Conservation (phyloP, 2,888 invertebrate genomes). For the Dinocampus coccinellae region DNA sequence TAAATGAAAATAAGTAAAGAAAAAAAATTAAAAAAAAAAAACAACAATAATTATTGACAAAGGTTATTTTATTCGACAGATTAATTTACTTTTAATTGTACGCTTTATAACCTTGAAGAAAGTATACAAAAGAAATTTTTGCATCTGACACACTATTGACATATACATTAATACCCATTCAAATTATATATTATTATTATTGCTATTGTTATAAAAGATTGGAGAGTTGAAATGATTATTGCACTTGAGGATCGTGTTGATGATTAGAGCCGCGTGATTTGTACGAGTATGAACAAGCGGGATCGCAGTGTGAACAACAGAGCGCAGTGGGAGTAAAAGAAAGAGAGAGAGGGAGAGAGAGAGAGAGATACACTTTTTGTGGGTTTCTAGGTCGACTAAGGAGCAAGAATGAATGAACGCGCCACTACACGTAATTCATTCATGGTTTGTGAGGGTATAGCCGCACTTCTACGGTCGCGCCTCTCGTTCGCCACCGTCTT, state of each 20-base stretch:
- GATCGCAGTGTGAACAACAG: not conserved
- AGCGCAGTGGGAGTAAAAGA: no score
- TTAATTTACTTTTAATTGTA: slow-evolving; percentile 14
- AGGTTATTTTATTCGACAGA: not conserved
- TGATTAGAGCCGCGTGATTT: not conserved
- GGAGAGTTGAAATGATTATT: not conserved
- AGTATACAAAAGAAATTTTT: not conserved
- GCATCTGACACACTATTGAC: not conserved
- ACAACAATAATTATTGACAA: slow-evolving; percentile 7
- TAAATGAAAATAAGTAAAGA: no score
- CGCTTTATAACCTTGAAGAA: not conserved
- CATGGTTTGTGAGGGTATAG: slow-evolving; percentile 63
- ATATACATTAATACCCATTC: no score
- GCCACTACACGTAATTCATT: slow-evolving; percentile 66
- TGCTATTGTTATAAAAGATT: not conserved
- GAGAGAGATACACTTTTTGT: slow-evolving; percentile 61
- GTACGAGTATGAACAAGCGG: not conserved
- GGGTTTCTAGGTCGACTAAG: slow-evolving; percentile 65
- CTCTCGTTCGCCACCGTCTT: slow-evolving; percentile 43
- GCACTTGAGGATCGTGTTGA: not conserved
- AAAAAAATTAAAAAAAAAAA: not conserved
- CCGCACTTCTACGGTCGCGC: slow-evolving; percentile 40
- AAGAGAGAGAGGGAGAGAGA: not conserved
- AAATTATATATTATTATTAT: no score
- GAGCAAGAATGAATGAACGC: slow-evolving; percentile 66